Percentiles rank a stretch among this genome's conserved stretches.
These are phyloP conservation scores for Stenchaetothrips biformis DNA, from an alignment of 2,888 invertebrate species.

Conservation along the genomic window DNA sequence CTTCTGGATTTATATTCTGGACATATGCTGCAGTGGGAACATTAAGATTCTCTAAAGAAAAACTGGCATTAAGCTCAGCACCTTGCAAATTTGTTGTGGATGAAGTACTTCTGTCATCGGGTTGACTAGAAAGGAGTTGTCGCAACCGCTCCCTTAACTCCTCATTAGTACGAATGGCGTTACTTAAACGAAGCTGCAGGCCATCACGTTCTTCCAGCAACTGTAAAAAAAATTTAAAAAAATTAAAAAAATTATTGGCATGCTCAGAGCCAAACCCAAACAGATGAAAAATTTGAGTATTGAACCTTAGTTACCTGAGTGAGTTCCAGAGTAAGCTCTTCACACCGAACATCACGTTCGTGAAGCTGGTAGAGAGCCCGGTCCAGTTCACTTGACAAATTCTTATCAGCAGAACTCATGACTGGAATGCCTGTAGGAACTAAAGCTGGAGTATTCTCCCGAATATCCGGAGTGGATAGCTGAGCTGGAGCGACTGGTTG, in stretches of 20 bases:
- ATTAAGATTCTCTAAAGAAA: not conserved
- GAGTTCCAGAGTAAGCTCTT: conserved; percentile 78
- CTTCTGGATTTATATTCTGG: not conserved
- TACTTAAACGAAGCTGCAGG: conserved; percentile 73
- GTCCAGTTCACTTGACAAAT: conserved; percentile 58
- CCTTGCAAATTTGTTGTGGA: not conserved
- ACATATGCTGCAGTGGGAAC: not conserved
- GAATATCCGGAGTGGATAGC: not conserved
- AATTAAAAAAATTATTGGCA: not conserved
- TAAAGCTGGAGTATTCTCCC: not conserved
- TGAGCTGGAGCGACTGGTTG: not conserved
- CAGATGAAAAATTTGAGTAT: not conserved
- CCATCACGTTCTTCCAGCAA: conserved; percentile 81
- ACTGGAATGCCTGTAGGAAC: not conserved
- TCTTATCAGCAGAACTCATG: conserved; percentile 34
- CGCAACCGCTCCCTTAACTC: conserved; percentile 44
- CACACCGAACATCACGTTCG: conserved; percentile 78
- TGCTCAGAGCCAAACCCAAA: not conserved
- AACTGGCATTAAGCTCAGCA: not conserved
- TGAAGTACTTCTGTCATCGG: not conserved
- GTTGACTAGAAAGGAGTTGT: not conserved
- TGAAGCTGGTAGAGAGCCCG: conserved; percentile 79
- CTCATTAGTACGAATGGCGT: conserved; percentile 71
- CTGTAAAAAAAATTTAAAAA: conserved; percentile 43
- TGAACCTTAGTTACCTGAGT: conserved; percentile 50